These are phyloP conservation scores for Deilephila porcellus DNA, from an alignment of 2,888 invertebrate genomes.

Conservation along the genomic window DNA sequence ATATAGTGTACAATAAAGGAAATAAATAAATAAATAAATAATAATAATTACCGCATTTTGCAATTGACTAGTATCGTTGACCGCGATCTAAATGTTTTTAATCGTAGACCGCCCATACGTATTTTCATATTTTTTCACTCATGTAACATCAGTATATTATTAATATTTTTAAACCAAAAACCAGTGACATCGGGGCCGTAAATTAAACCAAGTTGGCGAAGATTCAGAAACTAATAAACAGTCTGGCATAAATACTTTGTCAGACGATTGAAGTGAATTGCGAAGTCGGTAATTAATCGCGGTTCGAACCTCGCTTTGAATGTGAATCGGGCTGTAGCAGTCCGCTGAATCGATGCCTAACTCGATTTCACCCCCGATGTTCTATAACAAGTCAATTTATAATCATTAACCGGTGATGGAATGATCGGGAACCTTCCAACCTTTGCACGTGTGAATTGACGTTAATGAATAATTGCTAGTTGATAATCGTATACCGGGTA, in stretches of 20 bases:
- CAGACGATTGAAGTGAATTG: constrained; percentile 20
- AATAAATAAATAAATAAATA: no score
- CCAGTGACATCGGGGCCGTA: not conserved
- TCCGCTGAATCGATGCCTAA: constrained; percentile 37
- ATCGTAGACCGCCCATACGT: no score
- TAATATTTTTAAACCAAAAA: not conserved
- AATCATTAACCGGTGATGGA: constrained; percentile 12
- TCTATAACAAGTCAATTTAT: constrained; percentile 27
- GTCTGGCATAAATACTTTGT: constrained; percentile 26
- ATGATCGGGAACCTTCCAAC: not conserved
- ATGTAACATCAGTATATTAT: no score
- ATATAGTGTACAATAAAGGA: no score
- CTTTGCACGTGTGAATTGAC: not conserved
- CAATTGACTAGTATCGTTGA: no score
- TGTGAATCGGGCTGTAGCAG: constrained; percentile 24
- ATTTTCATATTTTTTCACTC: no score
- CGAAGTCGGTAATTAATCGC: constrained; percentile 27
- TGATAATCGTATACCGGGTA: no score
- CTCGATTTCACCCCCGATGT: constrained; percentile 37
- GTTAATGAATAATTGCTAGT: no score
- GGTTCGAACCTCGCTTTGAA: constrained; percentile 26
- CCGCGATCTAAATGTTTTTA: no score
- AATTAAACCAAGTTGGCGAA: not conserved
- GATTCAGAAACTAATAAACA: not conserved
- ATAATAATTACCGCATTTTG: no score